phyloP scores from a whole-genome alignment of 2,888 invertebrate species.

The Drosophila bunnanda region DNA sequence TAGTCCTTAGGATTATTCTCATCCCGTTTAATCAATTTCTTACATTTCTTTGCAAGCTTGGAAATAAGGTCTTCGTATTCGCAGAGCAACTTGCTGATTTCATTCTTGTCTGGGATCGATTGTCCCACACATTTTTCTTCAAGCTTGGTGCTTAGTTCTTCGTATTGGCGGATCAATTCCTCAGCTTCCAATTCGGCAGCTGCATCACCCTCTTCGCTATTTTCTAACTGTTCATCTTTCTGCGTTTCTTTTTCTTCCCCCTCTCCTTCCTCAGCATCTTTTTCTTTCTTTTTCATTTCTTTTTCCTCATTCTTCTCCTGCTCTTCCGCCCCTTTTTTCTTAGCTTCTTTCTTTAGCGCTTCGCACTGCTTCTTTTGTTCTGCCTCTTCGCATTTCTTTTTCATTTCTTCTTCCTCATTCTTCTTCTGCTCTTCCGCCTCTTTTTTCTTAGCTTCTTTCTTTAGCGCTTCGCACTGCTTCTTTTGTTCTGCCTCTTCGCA shows the following conservation, averaged over 20 bases:
- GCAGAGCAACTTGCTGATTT: background rate
- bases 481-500: background rate
- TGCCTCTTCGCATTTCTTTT: background rate
- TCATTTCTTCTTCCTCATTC: background rate
- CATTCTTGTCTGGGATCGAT: background rate
- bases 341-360: background rate
- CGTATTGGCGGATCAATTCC: background rate
- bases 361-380: background rate
- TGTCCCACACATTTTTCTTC: background rate
- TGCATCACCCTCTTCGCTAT: no score
- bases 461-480: background rate
- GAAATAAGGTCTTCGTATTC: background rate
- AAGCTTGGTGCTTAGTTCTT: background rate
- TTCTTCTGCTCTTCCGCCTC: background rate
- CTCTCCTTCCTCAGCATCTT: background rate
- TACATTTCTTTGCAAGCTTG: background rate
- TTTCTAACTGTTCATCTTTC: no score
- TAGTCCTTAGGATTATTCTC: background rate
- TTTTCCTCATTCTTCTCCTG: no score
- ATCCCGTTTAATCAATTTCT: background rate
- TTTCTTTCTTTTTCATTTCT: background rate
- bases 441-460: background rate
- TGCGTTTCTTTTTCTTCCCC: background rate
- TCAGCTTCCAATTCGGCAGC: background rate
- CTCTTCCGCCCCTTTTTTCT: background rate